These are phyloP conservation scores for Drosophila fuyamai DNA, from an alignment of 1,140 invertebrate species.

Conservation along the genomic window DNA sequence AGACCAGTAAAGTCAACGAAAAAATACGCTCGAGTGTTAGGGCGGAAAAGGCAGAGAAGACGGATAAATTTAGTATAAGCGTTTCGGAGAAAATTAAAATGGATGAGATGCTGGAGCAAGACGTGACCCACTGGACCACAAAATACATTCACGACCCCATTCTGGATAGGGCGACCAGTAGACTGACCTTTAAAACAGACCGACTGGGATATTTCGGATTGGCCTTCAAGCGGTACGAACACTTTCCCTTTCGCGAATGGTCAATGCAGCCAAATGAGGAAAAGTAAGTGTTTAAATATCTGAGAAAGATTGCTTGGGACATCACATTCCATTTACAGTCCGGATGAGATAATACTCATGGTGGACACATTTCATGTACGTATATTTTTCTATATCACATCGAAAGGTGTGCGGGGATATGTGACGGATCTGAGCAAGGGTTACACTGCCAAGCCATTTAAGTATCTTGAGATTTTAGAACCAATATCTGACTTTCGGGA, in stretches of 20 bases:
- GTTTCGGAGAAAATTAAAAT: background rate
- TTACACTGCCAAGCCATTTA: conserved; percentile 56
- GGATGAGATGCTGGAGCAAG: background rate
- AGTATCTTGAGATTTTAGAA: conserved; percentile 64
- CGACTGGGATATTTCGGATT: conserved; percentile 70
- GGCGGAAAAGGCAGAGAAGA: background rate
- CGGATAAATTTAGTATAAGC: background rate
- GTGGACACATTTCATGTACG: conserved; percentile 70
- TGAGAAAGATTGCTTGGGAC: too few relatives aligned
- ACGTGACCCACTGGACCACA: conserved; percentile 64
- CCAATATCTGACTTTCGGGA: conserved; percentile 64
- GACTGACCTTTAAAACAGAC: conserved; percentile 61
- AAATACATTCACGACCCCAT: conserved; percentile 30
- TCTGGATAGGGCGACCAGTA: conserved; percentile 36
- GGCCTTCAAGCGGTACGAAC: conserved; percentile 76
- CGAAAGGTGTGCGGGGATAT: conserved; percentile 62
- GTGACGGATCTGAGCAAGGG: conserved; percentile 58
- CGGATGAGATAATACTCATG: conserved; percentile 59
- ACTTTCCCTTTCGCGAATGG: conserved; percentile 77
- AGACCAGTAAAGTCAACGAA: background rate
- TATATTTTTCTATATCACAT: conserved; percentile 60
- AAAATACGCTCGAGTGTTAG: background rate
- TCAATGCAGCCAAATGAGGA: conserved; percentile 65
- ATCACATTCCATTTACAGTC: conserved; percentile 14
- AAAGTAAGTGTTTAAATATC: conserved; percentile 45